Evolutionary conservation across 2,113 vertebrate species (phyloP).

Genomic region (Scatophagus argus): DNA sequence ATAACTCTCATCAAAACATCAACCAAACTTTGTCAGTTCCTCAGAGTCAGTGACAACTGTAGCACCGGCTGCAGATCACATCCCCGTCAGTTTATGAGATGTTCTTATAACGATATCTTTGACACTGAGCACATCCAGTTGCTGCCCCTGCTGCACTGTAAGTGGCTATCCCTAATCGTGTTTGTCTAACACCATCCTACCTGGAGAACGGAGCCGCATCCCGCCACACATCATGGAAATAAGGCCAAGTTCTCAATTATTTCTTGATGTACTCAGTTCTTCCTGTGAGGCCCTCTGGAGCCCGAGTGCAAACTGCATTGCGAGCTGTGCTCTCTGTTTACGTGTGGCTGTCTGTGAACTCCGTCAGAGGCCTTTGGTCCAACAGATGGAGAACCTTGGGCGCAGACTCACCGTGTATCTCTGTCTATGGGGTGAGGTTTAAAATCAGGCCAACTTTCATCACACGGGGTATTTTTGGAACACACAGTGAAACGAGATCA

Average conservation of each 20-base stretch:
- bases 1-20: not conserved
- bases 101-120: too few relatives aligned
- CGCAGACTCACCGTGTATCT: slow-evolving; percentile 41
- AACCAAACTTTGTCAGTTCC: too few relatives aligned
- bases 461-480: slow-evolving; percentile 44
- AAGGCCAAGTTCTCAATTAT: slow-evolving; percentile 9
- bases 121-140: not conserved
- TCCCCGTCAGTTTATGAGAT: too few relatives aligned
- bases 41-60: too few relatives aligned
- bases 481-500: slow-evolving; percentile 46
- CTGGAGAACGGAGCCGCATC: not conserved
- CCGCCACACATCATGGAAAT: not conserved
- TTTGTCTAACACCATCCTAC: not conserved
- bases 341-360: slow-evolving; percentile 51
- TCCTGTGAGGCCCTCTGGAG: slow-evolving; percentile 9
- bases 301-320: slow-evolving; percentile 16
- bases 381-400: slow-evolving; percentile 62
- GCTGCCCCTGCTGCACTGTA: not conserved
- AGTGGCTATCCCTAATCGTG: not conserved
- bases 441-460: slow-evolving; percentile 24
- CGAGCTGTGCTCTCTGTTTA: slow-evolving; percentile 24
- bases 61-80: too few relatives aligned
- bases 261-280: slow-evolving; percentile 17
- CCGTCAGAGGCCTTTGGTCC: slow-evolving; percentile 49
- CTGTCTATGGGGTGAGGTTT: slow-evolving; percentile 40